Evolutionary conservation across 2,113 vertebrate genomes (phyloP).

Genomic region (Pungitius pungitius): DNA sequence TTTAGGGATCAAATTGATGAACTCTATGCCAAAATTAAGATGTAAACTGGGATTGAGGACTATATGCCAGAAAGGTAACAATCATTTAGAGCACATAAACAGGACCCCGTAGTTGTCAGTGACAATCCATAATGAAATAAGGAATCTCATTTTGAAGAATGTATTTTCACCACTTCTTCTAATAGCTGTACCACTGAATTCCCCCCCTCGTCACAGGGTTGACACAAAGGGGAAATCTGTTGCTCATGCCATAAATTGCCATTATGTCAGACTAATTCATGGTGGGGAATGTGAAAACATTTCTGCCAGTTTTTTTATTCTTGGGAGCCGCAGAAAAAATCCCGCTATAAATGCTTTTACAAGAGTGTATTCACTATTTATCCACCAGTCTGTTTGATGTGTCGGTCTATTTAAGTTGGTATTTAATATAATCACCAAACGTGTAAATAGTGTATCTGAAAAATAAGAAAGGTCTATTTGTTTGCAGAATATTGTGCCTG

Average conservation of each 20-base stretch:
- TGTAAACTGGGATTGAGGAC: slow-evolving; percentile 66
- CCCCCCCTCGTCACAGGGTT: slow-evolving; percentile 9
- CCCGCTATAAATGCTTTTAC: slow-evolving; percentile 21
- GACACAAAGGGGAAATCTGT: slow-evolving; percentile 11
- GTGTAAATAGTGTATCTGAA: slow-evolving; percentile 69
- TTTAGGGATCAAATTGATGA: slow-evolving; percentile 90
- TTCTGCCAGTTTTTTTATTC: slow-evolving; percentile 10
- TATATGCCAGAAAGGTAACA: slow-evolving; percentile 5
- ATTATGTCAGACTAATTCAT: not conserved
- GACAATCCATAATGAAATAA: not conserved
- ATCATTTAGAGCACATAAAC: slow-evolving; percentile 22
- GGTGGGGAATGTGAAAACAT: slow-evolving; percentile 33
- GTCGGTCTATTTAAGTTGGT: slow-evolving; percentile 58
- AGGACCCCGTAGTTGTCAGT: slow-evolving; percentile 34
- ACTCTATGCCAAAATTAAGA: slow-evolving; percentile 91
- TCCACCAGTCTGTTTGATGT: slow-evolving; percentile 50
- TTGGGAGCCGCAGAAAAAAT: slow-evolving; percentile 6
- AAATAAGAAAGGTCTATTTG: slow-evolving; percentile 31
- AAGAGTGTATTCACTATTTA: slow-evolving; percentile 50
- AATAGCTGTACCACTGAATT: slow-evolving; percentile 2
- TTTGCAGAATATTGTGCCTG: slow-evolving; percentile 23
- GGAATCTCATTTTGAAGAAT: slow-evolving; percentile 9
- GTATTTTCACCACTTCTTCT: not conserved
- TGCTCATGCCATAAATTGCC: slow-evolving; percentile 20
- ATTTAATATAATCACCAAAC: slow-evolving; percentile 51